These are phyloP conservation scores for Pseudorectes ferrugineus DNA, from an alignment of 2,113 vertebrate species.

Conservation along the genomic window DNA sequence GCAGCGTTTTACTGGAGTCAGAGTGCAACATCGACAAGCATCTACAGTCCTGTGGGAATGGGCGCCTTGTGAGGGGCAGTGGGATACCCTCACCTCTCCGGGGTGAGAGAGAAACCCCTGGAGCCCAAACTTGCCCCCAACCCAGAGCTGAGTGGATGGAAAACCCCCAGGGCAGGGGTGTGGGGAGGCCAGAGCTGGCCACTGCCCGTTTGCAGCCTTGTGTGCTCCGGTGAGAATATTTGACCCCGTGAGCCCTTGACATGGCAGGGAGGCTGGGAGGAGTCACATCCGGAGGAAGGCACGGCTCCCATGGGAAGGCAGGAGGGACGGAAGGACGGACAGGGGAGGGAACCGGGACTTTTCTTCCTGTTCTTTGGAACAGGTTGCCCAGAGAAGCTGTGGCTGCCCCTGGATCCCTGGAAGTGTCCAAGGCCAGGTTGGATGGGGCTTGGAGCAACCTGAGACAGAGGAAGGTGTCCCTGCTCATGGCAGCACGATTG, in stretches of 20 bases:
- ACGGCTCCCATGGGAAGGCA: not conserved
- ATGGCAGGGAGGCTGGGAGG: not conserved
- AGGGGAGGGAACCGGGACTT: not conserved
- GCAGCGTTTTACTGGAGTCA: not conserved
- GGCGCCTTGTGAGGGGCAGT: fast-evolving
- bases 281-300: constrained; percentile 43
- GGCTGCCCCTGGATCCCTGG: not conserved
- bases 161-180: not conserved
- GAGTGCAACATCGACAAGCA: not conserved
- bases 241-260: not conserved
- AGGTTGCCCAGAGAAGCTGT: not conserved
- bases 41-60: fast-evolving
- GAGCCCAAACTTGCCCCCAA: fast-evolving
- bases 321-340: not conserved
- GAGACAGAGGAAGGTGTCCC: not conserved
- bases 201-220: fast-evolving
- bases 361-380: not conserved
- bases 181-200: not conserved
- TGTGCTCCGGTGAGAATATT: not conserved
- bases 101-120: fast-evolving
- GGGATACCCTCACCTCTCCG: not conserved
- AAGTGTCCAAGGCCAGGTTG: not conserved
- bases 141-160: not conserved
- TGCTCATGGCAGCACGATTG: not conserved
- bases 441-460: not conserved